Evolutionary conservation across 1,140 invertebrate species (phyloP).

Genomic region (Drosophila pruinosa): DNA sequence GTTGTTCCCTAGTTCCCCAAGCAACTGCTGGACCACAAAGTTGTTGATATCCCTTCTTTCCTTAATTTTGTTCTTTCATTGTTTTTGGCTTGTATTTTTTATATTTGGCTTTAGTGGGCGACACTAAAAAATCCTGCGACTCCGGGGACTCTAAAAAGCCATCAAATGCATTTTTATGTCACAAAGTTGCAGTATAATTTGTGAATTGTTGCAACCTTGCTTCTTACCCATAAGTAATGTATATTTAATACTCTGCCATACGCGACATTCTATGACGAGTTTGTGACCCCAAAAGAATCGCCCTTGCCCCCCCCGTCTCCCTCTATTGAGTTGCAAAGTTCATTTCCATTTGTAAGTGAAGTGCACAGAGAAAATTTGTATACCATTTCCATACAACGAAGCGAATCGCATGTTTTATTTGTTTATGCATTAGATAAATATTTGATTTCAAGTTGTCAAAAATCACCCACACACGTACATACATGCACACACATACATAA

Average conservation of each 20-base stretch:
- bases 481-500: slow-evolving; percentile 14
- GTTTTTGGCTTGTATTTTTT: slow-evolving; percentile 1
- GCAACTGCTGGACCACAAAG: slow-evolving; percentile 39
- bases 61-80: slow-evolving; percentile 11
- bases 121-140: neutral
- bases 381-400: slow-evolving; percentile 9
- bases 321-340: slow-evolving; percentile 68
- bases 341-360: slow-evolving; percentile 34
- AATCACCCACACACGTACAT: slow-evolving; percentile 8
- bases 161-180: slow-evolving; percentile 43
- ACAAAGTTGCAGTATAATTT: slow-evolving; percentile 37
- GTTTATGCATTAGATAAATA: slow-evolving; percentile 70
- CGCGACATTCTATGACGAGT: slow-evolving; percentile 26
- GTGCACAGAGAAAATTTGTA: slow-evolving; percentile 12
- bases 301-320: neutral
- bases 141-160: slow-evolving; percentile 12
- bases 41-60: slow-evolving; percentile 21
- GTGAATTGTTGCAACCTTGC: slow-evolving; percentile 20
- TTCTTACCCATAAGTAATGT: slow-evolving; percentile 19
- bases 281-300: slow-evolving; percentile 1
- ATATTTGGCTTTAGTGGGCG: slow-evolving; percentile 2
- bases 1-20: slow-evolving; percentile 42
- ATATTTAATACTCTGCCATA: slow-evolving; percentile 39
- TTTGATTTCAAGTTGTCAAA: slow-evolving; percentile 61
- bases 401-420: slow-evolving; percentile 67